These are phyloP conservation scores for Hoplostethus mediterraneus DNA, from an alignment of 2,797 vertebrate species.

Conservation along the genomic window DNA sequence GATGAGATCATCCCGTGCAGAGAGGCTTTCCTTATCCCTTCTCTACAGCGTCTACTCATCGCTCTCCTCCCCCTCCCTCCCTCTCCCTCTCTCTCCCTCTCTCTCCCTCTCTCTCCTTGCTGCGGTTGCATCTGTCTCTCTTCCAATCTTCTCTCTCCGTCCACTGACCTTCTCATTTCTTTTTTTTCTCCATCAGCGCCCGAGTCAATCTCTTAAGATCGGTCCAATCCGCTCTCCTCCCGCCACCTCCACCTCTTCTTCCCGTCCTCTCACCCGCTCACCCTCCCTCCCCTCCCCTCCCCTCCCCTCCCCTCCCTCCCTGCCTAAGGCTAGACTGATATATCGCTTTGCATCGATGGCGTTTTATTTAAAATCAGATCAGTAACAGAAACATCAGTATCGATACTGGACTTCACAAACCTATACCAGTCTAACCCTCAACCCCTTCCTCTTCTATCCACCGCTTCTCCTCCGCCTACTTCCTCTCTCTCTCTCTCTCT, in stretches of 20 bases:
- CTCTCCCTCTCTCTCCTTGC: background rate
- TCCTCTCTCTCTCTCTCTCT: background rate
- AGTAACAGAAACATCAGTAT: too few species aligned
- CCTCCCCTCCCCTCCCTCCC: background rate
- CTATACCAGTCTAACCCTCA: too few species aligned
- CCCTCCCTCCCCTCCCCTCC: background rate
- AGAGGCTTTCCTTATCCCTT: slow-evolving; percentile 11
- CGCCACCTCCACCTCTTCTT: background rate
- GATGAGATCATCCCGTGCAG: slow-evolving; percentile 52
- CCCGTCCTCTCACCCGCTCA: too few species aligned
- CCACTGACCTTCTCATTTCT: background rate
- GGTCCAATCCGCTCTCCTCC: slow-evolving; percentile 7
- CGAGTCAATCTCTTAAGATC: background rate
- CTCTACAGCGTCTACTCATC: background rate
- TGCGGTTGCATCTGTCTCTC: slow-evolving; percentile 9
- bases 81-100: background rate
- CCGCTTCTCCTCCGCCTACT: background rate
- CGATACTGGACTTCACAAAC: too few species aligned
- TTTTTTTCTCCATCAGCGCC: background rate
- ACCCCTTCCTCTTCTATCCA: background rate
- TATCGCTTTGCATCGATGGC: background rate
- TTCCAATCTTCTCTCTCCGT: background rate
- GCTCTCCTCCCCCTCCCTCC: slow-evolving; percentile 1
- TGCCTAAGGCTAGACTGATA: too few species aligned
- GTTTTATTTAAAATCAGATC: too few species aligned